phyloP scores from a whole-genome alignment of 37 sponge, comb jelly and placozoan genomes.

The Spongilla lacustris region DNA sequence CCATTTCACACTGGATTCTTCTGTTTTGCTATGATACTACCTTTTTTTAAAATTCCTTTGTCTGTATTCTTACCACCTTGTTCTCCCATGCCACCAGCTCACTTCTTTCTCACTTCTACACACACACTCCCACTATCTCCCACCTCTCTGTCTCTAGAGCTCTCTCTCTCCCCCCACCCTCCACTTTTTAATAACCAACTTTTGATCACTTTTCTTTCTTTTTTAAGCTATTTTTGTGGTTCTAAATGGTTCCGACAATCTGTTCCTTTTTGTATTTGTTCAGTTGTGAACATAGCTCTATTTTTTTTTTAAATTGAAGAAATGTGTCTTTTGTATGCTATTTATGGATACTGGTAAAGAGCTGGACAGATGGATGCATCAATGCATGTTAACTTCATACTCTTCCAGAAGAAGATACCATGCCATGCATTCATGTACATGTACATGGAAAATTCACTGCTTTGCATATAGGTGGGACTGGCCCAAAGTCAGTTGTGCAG shows the following conservation, averaged over 20 bases:
- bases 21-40: no score
- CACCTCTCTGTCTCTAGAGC: background rate
- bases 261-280: background rate
- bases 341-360: background rate
- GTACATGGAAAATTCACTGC: no score
- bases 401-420: no score
- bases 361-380: no score
- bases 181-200: background rate
- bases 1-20: no score
- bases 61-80: background rate
- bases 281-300: background rate
- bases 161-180: background rate
- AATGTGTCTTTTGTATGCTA: background rate
- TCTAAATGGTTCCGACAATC: background rate
- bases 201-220: background rate
- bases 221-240: background rate
- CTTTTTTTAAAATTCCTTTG: no score
- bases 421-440: no score
- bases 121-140: no score
- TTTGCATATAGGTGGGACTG: no score
- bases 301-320: background rate
- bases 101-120: no score
- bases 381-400: no score
- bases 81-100: background rate
- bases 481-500: no score